phyloP scores from a whole-genome alignment of 2,797 vertebrate genomes.

The Syngnathus rostellatus region DNA sequence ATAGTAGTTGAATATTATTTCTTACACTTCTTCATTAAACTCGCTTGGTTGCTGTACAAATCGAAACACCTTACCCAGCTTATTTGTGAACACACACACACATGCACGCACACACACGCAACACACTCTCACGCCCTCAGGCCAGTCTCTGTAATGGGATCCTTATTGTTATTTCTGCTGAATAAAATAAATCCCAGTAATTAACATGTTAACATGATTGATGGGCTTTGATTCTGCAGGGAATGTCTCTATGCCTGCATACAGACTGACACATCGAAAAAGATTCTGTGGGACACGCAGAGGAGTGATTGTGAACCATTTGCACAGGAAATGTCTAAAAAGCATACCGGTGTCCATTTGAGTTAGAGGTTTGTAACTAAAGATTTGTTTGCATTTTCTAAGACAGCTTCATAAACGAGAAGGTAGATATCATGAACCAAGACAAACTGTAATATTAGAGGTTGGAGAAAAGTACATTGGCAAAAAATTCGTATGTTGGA shows the following conservation, averaged over 20 bases:
- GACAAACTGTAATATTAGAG: slow-evolving; percentile 23
- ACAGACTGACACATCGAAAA: slow-evolving; percentile 31
- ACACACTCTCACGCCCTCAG: slow-evolving; percentile 66
- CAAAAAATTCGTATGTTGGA: slow-evolving; percentile 24
- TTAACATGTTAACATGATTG: slow-evolving; percentile 99
- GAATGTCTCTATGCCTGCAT: slow-evolving; percentile 61
- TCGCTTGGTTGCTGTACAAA: slow-evolving; percentile 50
- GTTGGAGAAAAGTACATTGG: slow-evolving; percentile 14
- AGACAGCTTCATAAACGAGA: slow-evolving; percentile 1
- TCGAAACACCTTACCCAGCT: slow-evolving; percentile 34
- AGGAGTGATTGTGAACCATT: slow-evolving; percentile 44
- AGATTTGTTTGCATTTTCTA: background rate
- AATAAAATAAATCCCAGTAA: slow-evolving; percentile 93
- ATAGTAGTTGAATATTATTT: slow-evolving; percentile 32
- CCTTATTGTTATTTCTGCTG: slow-evolving; percentile 80
- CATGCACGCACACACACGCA: slow-evolving; percentile 14
- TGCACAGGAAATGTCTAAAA: slow-evolving; percentile 13
- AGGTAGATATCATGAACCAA: background rate
- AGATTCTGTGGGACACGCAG: slow-evolving; percentile 26
- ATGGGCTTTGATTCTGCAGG: slow-evolving; percentile 81
- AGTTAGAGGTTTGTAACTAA: slow-evolving; percentile 11
- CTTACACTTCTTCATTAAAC: slow-evolving; percentile 34
- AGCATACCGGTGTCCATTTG: background rate
- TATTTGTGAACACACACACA: slow-evolving; percentile 34
- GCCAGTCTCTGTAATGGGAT: slow-evolving; percentile 85